Evolutionary conservation across 2,888 invertebrate genomes (phyloP).

Genomic region (Uropetala carovei): DNA sequence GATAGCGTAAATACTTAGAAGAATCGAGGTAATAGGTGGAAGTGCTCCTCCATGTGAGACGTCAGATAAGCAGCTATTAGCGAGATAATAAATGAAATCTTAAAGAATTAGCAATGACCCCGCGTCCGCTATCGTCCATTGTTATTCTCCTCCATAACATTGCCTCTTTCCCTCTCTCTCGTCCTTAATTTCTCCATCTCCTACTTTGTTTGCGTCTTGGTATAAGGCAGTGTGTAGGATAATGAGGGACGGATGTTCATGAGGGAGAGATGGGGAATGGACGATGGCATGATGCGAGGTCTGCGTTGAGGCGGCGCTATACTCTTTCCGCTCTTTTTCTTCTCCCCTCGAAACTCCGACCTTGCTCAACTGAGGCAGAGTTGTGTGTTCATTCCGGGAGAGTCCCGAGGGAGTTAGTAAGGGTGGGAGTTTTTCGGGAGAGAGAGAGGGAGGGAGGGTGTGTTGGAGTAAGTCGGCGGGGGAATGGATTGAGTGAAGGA

Average conservation of each 20-base stretch:
- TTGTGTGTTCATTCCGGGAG: not conserved
- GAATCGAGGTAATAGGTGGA: too few species aligned
- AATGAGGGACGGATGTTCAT: not conserved
- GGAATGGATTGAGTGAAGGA: conserved; percentile 14
- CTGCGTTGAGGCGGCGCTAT: conserved; percentile 26
- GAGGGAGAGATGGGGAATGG: not conserved
- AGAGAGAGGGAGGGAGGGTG: not conserved
- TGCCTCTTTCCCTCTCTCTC: too few species aligned
- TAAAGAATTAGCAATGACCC: too few species aligned
- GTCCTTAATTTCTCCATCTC: too few species aligned
- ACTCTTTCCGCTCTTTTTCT: not conserved
- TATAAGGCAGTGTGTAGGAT: not conserved
- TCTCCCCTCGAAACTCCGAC: conserved; percentile 51
- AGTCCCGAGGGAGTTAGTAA: not conserved
- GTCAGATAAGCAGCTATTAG: too few species aligned
- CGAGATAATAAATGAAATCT: too few species aligned
- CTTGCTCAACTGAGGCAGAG: conserved; percentile 42
- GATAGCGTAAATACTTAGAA: too few species aligned
- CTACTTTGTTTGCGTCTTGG: too few species aligned
- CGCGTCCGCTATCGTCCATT: too few species aligned
- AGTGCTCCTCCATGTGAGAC: too few species aligned
- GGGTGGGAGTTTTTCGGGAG: not conserved
- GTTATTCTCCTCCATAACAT: too few species aligned
- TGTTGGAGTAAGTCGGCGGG: not conserved
- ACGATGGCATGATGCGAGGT: not conserved